Evolutionary conservation across 2,888 invertebrate species (phyloP).

Genomic region (Dynastes tityus): DNA sequence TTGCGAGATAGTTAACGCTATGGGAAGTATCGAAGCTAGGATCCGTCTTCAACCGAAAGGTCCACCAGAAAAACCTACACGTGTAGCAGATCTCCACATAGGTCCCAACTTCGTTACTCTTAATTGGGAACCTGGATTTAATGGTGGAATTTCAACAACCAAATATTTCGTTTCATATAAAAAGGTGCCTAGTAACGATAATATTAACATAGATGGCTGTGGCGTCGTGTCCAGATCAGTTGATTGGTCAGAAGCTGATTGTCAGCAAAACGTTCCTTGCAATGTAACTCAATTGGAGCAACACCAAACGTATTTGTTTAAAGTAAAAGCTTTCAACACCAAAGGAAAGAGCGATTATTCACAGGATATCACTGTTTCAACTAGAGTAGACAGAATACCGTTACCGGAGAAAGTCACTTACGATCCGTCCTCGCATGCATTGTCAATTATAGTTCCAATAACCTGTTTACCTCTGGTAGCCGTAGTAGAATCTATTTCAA

Average conservation of each 20-base stretch:
- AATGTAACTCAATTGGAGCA: slow-evolving; percentile 90
- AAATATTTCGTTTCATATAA: slow-evolving; percentile 91
- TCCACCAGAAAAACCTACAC: slow-evolving; percentile 87
- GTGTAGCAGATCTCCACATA: slow-evolving; percentile 80
- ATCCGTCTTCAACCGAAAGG: slow-evolving; percentile 90
- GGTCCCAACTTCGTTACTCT: slow-evolving; percentile 87
- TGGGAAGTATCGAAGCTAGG: slow-evolving; percentile 83
- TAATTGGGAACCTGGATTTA: slow-evolving; percentile 92
- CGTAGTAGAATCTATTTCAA: slow-evolving; percentile 81
- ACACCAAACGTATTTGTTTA: slow-evolving; percentile 89
- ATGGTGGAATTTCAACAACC: slow-evolving; percentile 89
- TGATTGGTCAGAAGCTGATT: slow-evolving; percentile 90
- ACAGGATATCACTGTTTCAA: slow-evolving; percentile 85
- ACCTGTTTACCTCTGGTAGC: slow-evolving; percentile 86
- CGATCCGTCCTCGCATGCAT: slow-evolving; percentile 83
- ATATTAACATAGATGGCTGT: slow-evolving; percentile 77
- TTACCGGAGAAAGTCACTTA: slow-evolving; percentile 86
- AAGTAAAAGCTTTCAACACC: slow-evolving; percentile 90
- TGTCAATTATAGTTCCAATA: slow-evolving; percentile 86
- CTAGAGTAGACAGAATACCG: slow-evolving; percentile 88
- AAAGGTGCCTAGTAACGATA: slow-evolving; percentile 77
- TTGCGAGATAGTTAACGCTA: slow-evolving; percentile 88
- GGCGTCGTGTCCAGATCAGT: slow-evolving; percentile 74
- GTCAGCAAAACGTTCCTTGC: slow-evolving; percentile 89
- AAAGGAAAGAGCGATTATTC: slow-evolving; percentile 89